Evolutionary conservation across 2,888 invertebrate species (phyloP), one percentile per base, ranked within the genome.

Genomic region (Lasioglossum lativentre): DNA sequence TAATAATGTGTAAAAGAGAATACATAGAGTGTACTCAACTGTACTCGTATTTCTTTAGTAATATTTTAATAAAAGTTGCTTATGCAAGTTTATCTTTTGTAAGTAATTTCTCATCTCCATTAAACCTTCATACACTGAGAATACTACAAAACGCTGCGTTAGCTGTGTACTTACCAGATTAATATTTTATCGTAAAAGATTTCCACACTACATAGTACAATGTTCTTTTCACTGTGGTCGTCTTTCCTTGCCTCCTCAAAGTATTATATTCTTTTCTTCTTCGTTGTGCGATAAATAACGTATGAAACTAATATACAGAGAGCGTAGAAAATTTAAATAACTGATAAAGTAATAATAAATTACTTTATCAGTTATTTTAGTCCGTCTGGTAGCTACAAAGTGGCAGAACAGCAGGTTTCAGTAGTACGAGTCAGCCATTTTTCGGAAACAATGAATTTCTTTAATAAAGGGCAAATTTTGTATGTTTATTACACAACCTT

Each of bases 401-500:
- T 19, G 34, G 14, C 23, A 23, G 27, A 38, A 23, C 30, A 30
- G 30, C n/a, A 40, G 30, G 5, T 30, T 59, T 71, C 59, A 75
- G 82, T 79, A 70, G 82, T 79, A 70, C 38, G 19, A 79, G 45
- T 8, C 56, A 1, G 70, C n/a, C 38, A 75, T 82, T 75, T 19
- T 70, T 70, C 70, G 10, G 82, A 10, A 40, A n/a, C 19, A n/a
- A n/a, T 23, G 27, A 73, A 56, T 74, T 74, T 8, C 16, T 19
- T 34, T 19, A 2, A 42, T 5, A 1, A 70, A 74, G 23, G 23
- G 16, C 16, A 72, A 72, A 34, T 42, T 16, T 27, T 56, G n/a
- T 34, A 68, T 27, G n/a, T 72, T 66, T 63, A 27, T 19, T n/a
- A 40, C 2, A 56, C n/a, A 23, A 23, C 6, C 19, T 47, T 47